Evolutionary conservation across 2,797 vertebrate species (phyloP).

Genomic region (Heterohyrax brucei): DNA sequence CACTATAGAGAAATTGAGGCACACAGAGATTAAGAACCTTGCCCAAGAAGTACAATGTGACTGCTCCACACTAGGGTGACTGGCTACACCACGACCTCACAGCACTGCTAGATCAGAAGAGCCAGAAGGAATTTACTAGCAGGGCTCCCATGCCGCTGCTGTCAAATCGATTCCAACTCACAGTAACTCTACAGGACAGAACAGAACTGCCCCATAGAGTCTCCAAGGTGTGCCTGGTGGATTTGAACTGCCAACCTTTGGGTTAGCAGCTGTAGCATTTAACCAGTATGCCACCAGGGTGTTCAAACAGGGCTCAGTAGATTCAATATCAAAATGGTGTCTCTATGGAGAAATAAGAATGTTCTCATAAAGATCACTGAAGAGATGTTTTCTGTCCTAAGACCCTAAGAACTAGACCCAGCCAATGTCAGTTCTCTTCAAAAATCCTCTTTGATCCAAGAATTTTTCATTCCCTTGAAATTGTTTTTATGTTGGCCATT

Average conservation of each 20-base stretch:
- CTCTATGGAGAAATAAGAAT: not conserved
- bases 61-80: not conserved
- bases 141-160: too few species aligned
- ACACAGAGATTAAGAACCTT: not conserved
- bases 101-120: not conserved
- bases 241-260: too few species aligned
- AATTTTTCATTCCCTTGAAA: not conserved
- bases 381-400: not conserved
- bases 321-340: fast-evolving
- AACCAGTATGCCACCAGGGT: too few species aligned
- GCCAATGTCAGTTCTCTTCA: not conserved
- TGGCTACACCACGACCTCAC: not conserved
- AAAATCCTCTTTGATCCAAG: not conserved
- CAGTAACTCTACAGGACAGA: too few species aligned
- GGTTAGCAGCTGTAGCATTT: too few species aligned
- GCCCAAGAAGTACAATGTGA: not conserved
- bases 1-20: not conserved
- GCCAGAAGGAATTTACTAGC: not conserved
- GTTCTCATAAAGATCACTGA: too few species aligned
- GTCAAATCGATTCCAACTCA: too few species aligned
- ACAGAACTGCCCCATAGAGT: too few species aligned
- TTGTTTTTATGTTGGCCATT: not conserved
- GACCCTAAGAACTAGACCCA: not conserved
- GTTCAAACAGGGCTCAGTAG: not conserved
- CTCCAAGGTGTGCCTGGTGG: too few species aligned